Conservation (phyloP, 2,797 vertebrate genomes). For the Darevskia mixta region DNA sequence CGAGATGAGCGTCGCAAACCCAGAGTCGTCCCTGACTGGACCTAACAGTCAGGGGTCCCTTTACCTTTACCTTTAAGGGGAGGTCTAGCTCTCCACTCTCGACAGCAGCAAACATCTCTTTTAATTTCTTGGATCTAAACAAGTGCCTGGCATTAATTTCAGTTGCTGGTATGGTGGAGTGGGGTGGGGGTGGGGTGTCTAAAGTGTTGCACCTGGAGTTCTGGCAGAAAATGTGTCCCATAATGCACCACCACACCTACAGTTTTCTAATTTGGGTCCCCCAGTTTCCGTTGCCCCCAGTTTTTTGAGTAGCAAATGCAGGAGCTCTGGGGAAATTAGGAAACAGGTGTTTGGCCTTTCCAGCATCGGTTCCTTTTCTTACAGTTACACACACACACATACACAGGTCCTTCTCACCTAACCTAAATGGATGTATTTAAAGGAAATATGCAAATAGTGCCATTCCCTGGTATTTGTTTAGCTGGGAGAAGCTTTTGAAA, state of each 20-base stretch:
- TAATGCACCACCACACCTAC: neutral
- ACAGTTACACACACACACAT: neutral
- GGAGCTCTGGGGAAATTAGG: neutral
- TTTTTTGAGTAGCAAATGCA: conserved; percentile 20
- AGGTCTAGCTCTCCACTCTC: too few relatives aligned
- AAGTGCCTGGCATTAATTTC: neutral
- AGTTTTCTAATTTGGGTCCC: neutral
- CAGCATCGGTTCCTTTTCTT: conserved; percentile 59
- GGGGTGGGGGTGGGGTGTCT: neutral
- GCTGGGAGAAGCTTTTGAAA: conserved; percentile 78
- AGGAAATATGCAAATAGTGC: conserved; percentile 78
- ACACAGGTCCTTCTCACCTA: conserved; percentile 55
- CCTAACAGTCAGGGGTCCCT: too few relatives aligned
- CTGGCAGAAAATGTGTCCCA: neutral
- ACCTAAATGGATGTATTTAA: conserved; percentile 68
- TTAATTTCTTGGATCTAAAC: neutral
- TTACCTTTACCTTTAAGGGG: too few relatives aligned
- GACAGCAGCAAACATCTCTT: too few relatives aligned
- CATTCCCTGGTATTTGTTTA: conserved; percentile 81
- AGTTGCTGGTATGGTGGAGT: too few relatives aligned
- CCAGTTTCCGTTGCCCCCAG: neutral
- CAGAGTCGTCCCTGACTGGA: too few relatives aligned
- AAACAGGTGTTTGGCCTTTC: conserved; percentile 30
- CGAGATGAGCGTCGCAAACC: too few relatives aligned
- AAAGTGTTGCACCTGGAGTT: too few relatives aligned